phyloP scores from a whole-genome alignment of 2,888 invertebrate species.

The Matsumyia berberina region DNA sequence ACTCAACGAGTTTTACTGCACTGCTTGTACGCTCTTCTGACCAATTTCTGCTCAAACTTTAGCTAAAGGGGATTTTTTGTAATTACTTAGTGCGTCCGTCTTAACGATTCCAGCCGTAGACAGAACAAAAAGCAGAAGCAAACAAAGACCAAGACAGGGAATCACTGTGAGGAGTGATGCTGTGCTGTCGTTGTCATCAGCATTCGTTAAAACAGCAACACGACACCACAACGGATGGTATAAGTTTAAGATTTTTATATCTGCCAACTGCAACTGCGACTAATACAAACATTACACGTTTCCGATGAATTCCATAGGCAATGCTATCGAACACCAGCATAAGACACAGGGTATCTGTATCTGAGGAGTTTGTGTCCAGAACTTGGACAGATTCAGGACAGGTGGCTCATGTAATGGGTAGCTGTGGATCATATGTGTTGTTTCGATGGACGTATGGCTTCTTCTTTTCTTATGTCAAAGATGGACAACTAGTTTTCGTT shows the following conservation, averaged over 20 bases:
- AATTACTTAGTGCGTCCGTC: slow-evolving; percentile 61
- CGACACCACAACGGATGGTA: slow-evolving; percentile 25
- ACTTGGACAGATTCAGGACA: slow-evolving; percentile 24
- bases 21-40: slow-evolving; percentile 37
- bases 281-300: slow-evolving; percentile 47
- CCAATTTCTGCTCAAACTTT: slow-evolving; percentile 49
- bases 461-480: slow-evolving; percentile 11
- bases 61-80: slow-evolving; percentile 37
- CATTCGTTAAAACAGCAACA: slow-evolving; percentile 49
- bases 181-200: slow-evolving; percentile 52
- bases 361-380: slow-evolving; percentile 13
- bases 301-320: slow-evolving; percentile 47
- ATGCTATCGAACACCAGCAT: slow-evolving; percentile 19
- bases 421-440: slow-evolving; percentile 48
- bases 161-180: too few species aligned
- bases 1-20: slow-evolving; percentile 50
- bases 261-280: slow-evolving; percentile 28
- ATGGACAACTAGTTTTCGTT: slow-evolving; percentile 57
- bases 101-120: slow-evolving; percentile 49
- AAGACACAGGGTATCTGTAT: slow-evolving; percentile 15
- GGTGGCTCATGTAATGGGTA: slow-evolving; percentile 32
- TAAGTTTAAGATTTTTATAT: slow-evolving; percentile 47
- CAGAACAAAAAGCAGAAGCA: slow-evolving; percentile 30
- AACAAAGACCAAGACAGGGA: slow-evolving; percentile 13
- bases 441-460: slow-evolving; percentile 5